Evolutionary conservation across 2,888 invertebrate genomes (phyloP).

Genomic region (Perdita meconis): DNA sequence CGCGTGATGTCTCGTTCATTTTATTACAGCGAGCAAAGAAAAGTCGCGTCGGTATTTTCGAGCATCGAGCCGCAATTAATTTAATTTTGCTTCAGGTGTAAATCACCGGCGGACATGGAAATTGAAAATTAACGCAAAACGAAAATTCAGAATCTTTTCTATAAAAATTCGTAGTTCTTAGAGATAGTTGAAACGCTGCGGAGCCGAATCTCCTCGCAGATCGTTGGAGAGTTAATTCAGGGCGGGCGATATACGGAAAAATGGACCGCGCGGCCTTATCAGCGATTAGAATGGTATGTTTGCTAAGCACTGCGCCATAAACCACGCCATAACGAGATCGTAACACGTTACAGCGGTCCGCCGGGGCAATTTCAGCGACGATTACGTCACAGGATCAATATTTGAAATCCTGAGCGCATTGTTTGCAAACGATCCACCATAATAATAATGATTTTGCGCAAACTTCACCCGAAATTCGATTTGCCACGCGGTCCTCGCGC

Average conservation of each 20-base stretch:
- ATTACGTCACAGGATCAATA: conserved; percentile 61
- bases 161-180: no score
- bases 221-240: conserved; percentile 22
- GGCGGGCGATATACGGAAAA: conserved; percentile 30
- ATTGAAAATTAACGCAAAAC: no score
- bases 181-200: neutral
- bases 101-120: no score
- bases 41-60: neutral
- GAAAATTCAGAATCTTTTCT: no score
- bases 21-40: neutral
- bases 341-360: conserved; percentile 51
- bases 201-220: neutral
- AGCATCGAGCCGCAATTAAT: no score
- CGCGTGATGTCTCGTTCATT: neutral
- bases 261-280: conserved; percentile 40
- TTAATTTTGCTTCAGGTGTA: no score
- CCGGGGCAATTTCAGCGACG: conserved; percentile 50
- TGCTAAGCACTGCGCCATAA: conserved; percentile 45
- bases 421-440: conserved; percentile 59
- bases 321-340: conserved; percentile 49
- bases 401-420: conserved; percentile 60
- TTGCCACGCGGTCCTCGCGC: conserved; percentile 6
- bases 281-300: conserved; percentile 51
- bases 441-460: conserved; percentile 60
- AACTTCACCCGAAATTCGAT: conserved; percentile 58